Base-by-base conservation (phyloP, 1,140 invertebrate genomes). In the Wasmannia auropunctata region DNA sequence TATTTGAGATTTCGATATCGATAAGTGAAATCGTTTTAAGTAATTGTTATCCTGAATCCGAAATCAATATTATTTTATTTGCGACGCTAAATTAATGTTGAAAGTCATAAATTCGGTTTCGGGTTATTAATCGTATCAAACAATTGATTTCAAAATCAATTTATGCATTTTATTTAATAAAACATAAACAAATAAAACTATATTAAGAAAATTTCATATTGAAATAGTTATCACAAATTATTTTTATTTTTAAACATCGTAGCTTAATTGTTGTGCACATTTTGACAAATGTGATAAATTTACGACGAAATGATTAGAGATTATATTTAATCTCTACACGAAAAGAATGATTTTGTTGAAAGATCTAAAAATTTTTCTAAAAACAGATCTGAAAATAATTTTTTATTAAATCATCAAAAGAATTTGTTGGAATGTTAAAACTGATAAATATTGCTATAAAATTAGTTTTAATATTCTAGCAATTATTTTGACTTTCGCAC, bases 1-100 rank as follows among this genome's bases (percentile, higher is more conserved):
- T 54, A 54, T 72, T 72, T 5, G 46, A n/a, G n/a, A 72, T 54
- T 51, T 22, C 28, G 67, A 54, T 54, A 72, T 56, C 19, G 31
- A 56, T 54, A 74, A 31, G 31, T 7, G 11, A 74, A 54, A 25
- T 56, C 49, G 19, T 37, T 51, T 70, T 25, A 51, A 70, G 1
- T 22, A 72, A 54, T 72, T 19, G 10, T 51, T 31, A n/a, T 8
- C n/a, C 6, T 34, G 11, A 54, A n/a, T n/a, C 5, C 19, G 34
- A 67, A 67, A 67, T 67, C 11, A 22, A 63, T 25, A 3, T 63
- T 54, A 34, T 54, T 72, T 28, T 16, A 2, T 72, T 72, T 54
- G 28, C 63, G 11, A 40, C 3, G 1, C 25, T 6, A 16, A 11
- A 54, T 54, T 11, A 22, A 54, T 72, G 2, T 54, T 8, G 2